Percentiles rank a stretch among this genome's conserved stretches.
Evolutionary conservation across 1,140 invertebrate species (phyloP).

Genomic region (Pogonomyrmex barbatus): DNA sequence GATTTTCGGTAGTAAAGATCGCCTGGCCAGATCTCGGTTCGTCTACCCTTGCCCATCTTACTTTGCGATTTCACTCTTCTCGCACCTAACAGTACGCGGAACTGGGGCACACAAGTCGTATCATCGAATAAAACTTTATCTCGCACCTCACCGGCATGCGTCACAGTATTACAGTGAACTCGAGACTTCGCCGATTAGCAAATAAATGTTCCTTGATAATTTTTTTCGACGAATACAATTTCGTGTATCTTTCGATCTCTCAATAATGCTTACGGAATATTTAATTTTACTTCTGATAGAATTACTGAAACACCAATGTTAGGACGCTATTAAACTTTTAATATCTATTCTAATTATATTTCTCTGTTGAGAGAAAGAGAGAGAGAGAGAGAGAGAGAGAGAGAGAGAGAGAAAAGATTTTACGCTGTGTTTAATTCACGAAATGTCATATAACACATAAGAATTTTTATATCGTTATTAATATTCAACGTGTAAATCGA

Average conservation of each 20-base stretch:
- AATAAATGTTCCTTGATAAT: slow-evolving; percentile 15
- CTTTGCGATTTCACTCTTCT: slow-evolving; percentile 54
- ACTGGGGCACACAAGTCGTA: slow-evolving; percentile 34
- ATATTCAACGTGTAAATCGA: slow-evolving; percentile 36
- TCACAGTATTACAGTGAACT: slow-evolving; percentile 10
- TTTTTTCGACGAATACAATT: neutral
- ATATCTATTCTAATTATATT: slow-evolving; percentile 22
- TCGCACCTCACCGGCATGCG: slow-evolving; percentile 1
- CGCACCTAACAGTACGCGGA: slow-evolving; percentile 17
- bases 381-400: no score
- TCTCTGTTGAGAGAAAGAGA: no score
- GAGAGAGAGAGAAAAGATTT: neutral
- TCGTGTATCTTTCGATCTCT: neutral
- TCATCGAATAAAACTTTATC: slow-evolving; percentile 39
- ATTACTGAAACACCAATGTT: neutral
- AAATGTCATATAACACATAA: slow-evolving; percentile 15
- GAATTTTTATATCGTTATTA: slow-evolving; percentile 41
- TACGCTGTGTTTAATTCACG: neutral
- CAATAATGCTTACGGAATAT: neutral
- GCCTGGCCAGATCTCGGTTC: slow-evolving; percentile 79
- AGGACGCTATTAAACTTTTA: neutral
- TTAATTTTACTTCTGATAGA: neutral
- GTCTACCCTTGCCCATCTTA: slow-evolving; percentile 72
- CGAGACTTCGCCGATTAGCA: slow-evolving; percentile 17
- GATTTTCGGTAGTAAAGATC: slow-evolving; percentile 86